A percentile compares a stretch with the other conserved stretches of the same genome.
These are phyloP conservation scores for Brachionus paranguensis DNA, from an alignment of 1,140 invertebrate genomes.

Conservation along the genomic window DNA sequence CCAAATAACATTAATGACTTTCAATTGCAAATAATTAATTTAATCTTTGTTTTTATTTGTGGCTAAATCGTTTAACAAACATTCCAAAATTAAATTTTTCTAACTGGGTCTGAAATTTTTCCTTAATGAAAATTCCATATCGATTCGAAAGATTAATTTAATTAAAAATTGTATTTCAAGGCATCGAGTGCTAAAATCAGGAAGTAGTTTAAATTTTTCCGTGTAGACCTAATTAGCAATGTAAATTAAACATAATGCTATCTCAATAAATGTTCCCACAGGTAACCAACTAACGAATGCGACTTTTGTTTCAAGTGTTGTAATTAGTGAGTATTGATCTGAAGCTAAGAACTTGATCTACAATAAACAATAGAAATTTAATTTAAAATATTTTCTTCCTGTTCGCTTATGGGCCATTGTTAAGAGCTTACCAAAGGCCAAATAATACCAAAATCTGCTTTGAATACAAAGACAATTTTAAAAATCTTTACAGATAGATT, in stretches of 20 bases:
- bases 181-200: neutral
- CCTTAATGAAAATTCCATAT: slow-evolving; percentile 6
- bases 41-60: neutral
- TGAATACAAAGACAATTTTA: neutral
- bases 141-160: neutral
- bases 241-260: neutral
- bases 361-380: neutral
- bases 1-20: slow-evolving; percentile 21
- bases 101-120: neutral
- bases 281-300: slow-evolving; percentile 10
- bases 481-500: neutral
- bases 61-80: slow-evolving; percentile 8
- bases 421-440: neutral
- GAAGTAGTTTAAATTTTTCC: slow-evolving; percentile 16
- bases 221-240: slow-evolving; percentile 1
- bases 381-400: neutral
- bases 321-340: slow-evolving; percentile 15
- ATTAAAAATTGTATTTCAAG: slow-evolving; percentile 17
- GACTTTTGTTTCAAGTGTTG: neutral
- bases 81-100: slow-evolving; percentile 4
- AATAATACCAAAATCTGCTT: neutral
- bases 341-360: neutral
- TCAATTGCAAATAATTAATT: slow-evolving; percentile 6
- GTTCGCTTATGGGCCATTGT: neutral
- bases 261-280: neutral